Evolutionary conservation across 2,113 vertebrate genomes (phyloP).

Genomic region (Echinops telfairi): DNA sequence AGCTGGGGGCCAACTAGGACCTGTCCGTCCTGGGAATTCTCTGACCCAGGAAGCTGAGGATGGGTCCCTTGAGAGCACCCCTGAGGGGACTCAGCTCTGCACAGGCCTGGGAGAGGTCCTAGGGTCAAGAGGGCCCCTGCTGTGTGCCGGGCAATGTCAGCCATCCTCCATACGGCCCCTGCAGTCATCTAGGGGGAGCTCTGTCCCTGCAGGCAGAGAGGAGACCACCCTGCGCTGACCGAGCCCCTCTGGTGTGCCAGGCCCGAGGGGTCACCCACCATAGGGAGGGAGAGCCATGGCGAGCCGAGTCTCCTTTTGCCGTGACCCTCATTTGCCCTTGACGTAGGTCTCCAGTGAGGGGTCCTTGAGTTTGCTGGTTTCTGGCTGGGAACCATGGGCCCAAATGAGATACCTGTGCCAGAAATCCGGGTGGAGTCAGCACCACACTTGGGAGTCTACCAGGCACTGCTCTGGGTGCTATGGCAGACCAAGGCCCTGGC

Average conservation of each 20-base stretch:
- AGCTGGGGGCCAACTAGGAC: constrained; percentile 4
- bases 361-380: background rate
- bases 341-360: background rate
- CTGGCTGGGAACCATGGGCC: background rate
- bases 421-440: background rate
- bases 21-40: constrained; percentile 65
- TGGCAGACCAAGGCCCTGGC: background rate
- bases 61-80: constrained; percentile 5
- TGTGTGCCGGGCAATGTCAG: accelerated
- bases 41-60: constrained; percentile 63
- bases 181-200: background rate
- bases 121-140: background rate
- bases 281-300: background rate
- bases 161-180: background rate
- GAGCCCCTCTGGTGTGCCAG: too few species aligned
- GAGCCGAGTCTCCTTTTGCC: background rate
- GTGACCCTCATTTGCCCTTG: background rate
- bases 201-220: background rate
- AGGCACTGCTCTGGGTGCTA: background rate
- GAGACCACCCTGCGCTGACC: background rate
- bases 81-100: background rate
- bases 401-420: background rate
- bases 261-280: background rate
- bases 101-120: constrained; percentile 15
- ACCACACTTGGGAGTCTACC: background rate